Evolutionary conservation across 2,888 invertebrate species (phyloP), one percentile per base, ranked within the genome.

Genomic region (Andrena hattorfiana): DNA sequence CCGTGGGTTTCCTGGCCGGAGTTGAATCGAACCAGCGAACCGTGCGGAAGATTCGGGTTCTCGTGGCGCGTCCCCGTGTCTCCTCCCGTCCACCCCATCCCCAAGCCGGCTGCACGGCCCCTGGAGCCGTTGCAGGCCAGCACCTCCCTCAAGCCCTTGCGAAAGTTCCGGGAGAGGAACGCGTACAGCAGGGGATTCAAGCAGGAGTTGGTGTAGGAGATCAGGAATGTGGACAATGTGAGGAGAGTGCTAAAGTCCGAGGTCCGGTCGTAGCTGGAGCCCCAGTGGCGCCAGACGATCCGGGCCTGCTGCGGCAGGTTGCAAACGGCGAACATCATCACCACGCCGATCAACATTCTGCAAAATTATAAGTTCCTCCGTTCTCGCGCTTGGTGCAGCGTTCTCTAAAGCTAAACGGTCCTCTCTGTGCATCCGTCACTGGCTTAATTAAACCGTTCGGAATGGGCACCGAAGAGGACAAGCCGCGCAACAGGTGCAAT

Each of bases 131-230:
- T 94, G 91, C 97, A 97, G 81, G 96, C 95, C 49, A 98, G 93
- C 30, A 98, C 95, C 93, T 98, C 98, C 82, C 96, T 95, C 96
- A 98, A 97, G 26, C 98, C 98, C 91, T 97, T 97, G 73, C 97
- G 95, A 94, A 98, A 98, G 91, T 97, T 97, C 83, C 97, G 96
- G 2, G 96, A 96, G 71, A 98, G 95, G 93, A 98, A 97, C 3
- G 98, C 98, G 94, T 98, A 99, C 8, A 99, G 95, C 70, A 98
- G 95, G 0, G 98, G 98, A 94, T 99, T 98, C 84, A 98, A 96
- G 66, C 97, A 98, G 23, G 98, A 98, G 95, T 98, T 98, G 94
- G 97, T 96, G 94, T 98, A 99, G 60, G 98, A 96, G 88, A 98
- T 96, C 82, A 98, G 96, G 94, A 97, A 98, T 30, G 98, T 98